Conservation (phyloP, 2,888 invertebrate genomes). For the Pilophorus perplexus region DNA sequence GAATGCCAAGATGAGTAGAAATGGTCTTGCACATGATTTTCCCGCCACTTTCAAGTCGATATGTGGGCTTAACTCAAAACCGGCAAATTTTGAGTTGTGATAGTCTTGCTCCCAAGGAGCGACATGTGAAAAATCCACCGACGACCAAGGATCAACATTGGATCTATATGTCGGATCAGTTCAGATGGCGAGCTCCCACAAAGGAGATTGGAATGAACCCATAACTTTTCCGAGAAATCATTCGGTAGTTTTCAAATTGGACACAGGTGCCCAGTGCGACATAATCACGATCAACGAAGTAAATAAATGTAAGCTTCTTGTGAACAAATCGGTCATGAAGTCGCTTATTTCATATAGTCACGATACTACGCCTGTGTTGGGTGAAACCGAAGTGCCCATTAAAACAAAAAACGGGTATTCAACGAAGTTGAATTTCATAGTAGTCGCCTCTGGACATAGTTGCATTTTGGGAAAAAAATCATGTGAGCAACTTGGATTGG, state of each 20-base stretch:
- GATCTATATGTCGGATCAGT: background rate
- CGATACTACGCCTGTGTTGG: slow-evolving; percentile 14
- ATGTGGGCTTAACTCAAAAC: too few relatives aligned
- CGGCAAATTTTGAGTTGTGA: too few relatives aligned
- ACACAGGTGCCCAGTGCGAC: slow-evolving; percentile 17
- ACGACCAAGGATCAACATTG: too few relatives aligned
- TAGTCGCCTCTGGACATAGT: slow-evolving; percentile 6
- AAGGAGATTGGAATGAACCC: background rate
- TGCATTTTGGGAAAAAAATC: slow-evolving; percentile 9
- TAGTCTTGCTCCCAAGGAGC: too few relatives aligned
- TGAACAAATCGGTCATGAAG: slow-evolving; percentile 24
- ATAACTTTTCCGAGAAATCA: slow-evolving; percentile 11
- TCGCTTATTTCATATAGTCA: slow-evolving; percentile 26
- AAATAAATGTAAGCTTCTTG: slow-evolving; percentile 10
- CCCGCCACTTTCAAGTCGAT: too few relatives aligned
- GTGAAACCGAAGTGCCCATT: slow-evolving; percentile 30
- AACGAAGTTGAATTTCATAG: background rate
- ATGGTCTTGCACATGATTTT: too few relatives aligned
- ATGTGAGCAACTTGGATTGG: slow-evolving; percentile 12
- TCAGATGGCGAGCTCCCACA: background rate
- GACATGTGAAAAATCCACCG: too few relatives aligned
- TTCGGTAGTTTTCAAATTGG: slow-evolving; percentile 11
- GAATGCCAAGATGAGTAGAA: too few relatives aligned
- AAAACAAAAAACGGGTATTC: slow-evolving; percentile 9
- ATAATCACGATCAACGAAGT: slow-evolving; percentile 8